Percentiles rank a stretch among this genome's conserved stretches.
These are phyloP conservation scores for Canis aureus DNA, from an alignment of 2,113 vertebrate species.

Conservation along the genomic window DNA sequence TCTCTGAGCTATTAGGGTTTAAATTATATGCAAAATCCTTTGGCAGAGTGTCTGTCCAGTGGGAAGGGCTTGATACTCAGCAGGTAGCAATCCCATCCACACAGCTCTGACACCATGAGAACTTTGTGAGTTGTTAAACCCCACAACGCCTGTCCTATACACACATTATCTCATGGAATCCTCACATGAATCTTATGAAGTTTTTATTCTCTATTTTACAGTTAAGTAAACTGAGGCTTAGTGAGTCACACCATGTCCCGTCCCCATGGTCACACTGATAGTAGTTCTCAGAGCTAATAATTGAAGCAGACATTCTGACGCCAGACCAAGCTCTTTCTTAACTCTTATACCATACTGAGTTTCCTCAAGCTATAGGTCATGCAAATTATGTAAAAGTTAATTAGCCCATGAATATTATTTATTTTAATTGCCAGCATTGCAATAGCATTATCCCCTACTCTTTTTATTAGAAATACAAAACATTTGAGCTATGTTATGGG, in stretches of 20 bases:
- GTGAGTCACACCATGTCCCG: not conserved
- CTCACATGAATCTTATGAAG: not conserved
- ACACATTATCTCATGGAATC: not conserved
- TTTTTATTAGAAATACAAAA: constrained; percentile 71
- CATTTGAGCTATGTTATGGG: constrained; percentile 66
- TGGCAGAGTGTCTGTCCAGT: not conserved
- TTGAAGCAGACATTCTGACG: constrained; percentile 53
- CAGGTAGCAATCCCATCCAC: no score
- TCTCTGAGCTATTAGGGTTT: not conserved
- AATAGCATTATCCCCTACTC: constrained; percentile 63
- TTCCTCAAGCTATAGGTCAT: constrained; percentile 47
- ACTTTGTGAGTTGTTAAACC: not conserved
- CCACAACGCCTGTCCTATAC: not conserved
- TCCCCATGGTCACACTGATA: not conserved
- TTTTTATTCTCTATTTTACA: not conserved
- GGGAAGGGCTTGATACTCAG: not conserved
- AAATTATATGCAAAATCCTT: not conserved
- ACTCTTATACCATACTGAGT: not conserved
- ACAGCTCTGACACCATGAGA: not conserved
- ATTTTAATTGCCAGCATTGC: constrained; percentile 59
- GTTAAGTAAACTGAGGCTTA: constrained; percentile 38
- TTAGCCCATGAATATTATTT: constrained; percentile 50
- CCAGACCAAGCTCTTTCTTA: constrained; percentile 5
- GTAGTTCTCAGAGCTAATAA: not conserved
- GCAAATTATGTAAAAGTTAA: constrained; percentile 66